Conservation (phyloP, 2,113 vertebrate species). For the Daubentonia madagascariensis region DNA sequence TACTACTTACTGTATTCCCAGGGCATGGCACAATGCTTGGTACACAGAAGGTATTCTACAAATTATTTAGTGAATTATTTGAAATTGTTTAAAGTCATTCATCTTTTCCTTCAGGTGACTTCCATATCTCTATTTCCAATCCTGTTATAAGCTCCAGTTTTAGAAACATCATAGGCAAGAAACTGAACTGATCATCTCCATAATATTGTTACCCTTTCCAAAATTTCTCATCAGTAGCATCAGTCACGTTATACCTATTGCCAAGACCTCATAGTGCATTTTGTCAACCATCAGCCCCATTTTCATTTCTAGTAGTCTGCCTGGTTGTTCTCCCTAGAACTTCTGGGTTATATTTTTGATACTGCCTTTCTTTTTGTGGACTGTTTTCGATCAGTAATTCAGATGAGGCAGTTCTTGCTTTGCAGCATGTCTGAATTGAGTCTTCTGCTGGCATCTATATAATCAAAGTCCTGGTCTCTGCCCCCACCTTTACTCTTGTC, state of each 20-base stretch:
- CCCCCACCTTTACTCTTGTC: neutral
- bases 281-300: neutral
- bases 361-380: neutral
- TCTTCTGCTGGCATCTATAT: neutral
- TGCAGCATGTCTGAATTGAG: neutral
- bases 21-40: neutral
- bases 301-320: neutral
- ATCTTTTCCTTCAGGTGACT: neutral
- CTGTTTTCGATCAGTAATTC: neutral
- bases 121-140: neutral
- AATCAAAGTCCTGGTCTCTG: neutral
- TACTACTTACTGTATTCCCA: neutral
- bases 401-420: neutral
- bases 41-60: neutral
- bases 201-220: neutral
- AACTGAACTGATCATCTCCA: neutral
- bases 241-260: neutral
- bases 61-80: neutral
- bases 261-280: neutral
- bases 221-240: neutral
- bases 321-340: neutral
- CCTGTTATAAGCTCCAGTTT: neutral
- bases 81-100: neutral
- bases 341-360: constrained; percentile 7
- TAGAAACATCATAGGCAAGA: neutral